Conservation (phyloP, 2,888 invertebrate species). For the Eilema depressum region DNA sequence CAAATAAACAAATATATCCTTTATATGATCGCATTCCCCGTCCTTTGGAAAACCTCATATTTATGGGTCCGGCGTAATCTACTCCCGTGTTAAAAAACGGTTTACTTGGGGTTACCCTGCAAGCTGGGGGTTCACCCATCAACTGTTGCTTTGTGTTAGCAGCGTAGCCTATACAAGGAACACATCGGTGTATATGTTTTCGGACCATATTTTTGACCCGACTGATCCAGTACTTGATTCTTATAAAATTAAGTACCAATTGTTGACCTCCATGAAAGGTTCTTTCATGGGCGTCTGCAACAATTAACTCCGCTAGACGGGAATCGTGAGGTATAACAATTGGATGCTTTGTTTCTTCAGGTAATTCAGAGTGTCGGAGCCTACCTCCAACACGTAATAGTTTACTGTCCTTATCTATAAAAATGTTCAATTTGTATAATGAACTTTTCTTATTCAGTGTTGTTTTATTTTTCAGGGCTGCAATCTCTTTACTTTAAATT, state of each 20-base stretch:
- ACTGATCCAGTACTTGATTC: conserved; percentile 8
- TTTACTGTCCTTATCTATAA: not conserved
- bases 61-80: too few species aligned
- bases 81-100: too few species aligned
- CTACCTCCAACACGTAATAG: not conserved
- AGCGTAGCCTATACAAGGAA: not conserved
- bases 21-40: not conserved
- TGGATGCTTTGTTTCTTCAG: not conserved
- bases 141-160: not conserved
- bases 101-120: too few species aligned
- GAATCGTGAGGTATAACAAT: conserved; percentile 10
- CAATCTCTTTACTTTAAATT: not conserved
- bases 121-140: too few species aligned
- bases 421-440: not conserved
- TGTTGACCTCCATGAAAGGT: conserved; percentile 9
- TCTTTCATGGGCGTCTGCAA: conserved; percentile 1
- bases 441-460: not conserved
- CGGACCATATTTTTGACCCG: not conserved
- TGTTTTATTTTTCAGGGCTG: not conserved
- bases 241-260: conserved; percentile 5
- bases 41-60: not conserved
- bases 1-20: not conserved
- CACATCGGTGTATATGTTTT: not conserved
- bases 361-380: not conserved
- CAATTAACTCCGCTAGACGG: conserved; percentile 3